Evolutionary conservation across 2,113 vertebrate genomes (phyloP), one percentile per base, ranked within the genome.

Genomic region (Alligator mississippiensis): DNA sequence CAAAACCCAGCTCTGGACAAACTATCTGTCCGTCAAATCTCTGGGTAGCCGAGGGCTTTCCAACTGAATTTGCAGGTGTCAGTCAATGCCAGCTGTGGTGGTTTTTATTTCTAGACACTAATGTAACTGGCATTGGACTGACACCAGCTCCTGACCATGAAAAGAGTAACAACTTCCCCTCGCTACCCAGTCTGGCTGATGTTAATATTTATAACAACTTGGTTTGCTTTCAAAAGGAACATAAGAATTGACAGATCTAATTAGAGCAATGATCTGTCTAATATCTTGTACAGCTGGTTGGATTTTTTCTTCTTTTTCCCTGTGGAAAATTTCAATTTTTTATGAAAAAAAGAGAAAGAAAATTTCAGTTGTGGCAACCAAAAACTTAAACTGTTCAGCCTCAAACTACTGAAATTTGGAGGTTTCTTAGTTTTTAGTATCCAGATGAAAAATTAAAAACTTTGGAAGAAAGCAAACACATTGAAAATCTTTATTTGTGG

Each of bases 61-160:
- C 0, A 0, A 63, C 12, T 12, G 21, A n/a, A 0, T 38, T 7
- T 28, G 80, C 3, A 0, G 0, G 55, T 80, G 47, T 25, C 79
- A 82, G 87, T 11, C 93, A 89, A 64, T n/a, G 30, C n/a, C 7
- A 4, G 2, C 60, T 5, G 1, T 11, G 15, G 15, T 9, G 38
- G 54, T 21, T 87, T 5, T 9, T 76, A 4, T 14, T 19, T 47
- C 5, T 30, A 10, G 18, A 72, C 10, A 2, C 21, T 11, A 38
- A 34, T 72, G 21, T 21, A 24, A 11, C 11, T 22, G 68, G 34
- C 68, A 38, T 59, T 27, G 64, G 66, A 38, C 22, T 72, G 68
- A 70, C n/a, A 70, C 30, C 34, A 28, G 30, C 66, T 30, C 3
- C 11, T 9, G 19, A 57, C n/a, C 91, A 58, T 38, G 38, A 58